Percentiles rank a stretch among this genome's conserved stretches.
phyloP scores from a whole-genome alignment of 2,113 vertebrate species.

The Catharus bicknelli region DNA sequence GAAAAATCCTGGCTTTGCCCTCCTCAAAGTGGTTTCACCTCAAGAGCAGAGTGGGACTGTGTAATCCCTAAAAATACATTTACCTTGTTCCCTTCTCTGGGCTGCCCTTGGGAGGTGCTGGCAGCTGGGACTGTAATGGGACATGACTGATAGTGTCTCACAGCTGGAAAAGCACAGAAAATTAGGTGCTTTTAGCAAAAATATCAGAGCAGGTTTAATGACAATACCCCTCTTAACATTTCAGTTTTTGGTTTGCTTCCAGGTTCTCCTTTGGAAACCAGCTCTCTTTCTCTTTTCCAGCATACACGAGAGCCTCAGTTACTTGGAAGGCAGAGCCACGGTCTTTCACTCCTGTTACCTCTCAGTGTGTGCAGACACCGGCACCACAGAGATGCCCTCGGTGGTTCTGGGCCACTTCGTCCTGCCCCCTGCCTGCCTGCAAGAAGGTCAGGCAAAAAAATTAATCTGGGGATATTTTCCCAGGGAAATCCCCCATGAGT shows the following conservation, averaged over 20 bases:
- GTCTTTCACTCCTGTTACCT: conserved; percentile 78
- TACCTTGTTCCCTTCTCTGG: background rate
- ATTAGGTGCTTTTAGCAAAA: background rate
- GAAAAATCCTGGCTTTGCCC: background rate
- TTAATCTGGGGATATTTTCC: background rate
- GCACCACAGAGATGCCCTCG: background rate
- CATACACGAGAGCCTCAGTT: conserved; percentile 73
- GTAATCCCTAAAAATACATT: rapidly evolving
- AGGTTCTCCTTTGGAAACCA: background rate
- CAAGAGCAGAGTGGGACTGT: rapidly evolving
- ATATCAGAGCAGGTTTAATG: background rate
- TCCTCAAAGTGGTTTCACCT: rapidly evolving
- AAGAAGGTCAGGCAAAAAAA: conserved; percentile 64
- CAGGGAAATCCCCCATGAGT: background rate
- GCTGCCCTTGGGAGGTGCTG: background rate
- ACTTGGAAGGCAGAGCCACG: conserved; percentile 73
- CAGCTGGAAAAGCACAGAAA: background rate
- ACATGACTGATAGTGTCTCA: rapidly evolving
- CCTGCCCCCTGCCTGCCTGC: conserved; percentile 75
- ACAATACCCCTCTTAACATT: background rate
- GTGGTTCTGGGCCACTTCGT: conserved; percentile 74
- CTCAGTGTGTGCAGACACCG: background rate
- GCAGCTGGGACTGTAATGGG: rapidly evolving
- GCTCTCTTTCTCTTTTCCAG: conserved; percentile 58
- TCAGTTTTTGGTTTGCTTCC: background rate